Conservation (phyloP, 1,140 invertebrate species). For the Drosophila parvula region DNA sequence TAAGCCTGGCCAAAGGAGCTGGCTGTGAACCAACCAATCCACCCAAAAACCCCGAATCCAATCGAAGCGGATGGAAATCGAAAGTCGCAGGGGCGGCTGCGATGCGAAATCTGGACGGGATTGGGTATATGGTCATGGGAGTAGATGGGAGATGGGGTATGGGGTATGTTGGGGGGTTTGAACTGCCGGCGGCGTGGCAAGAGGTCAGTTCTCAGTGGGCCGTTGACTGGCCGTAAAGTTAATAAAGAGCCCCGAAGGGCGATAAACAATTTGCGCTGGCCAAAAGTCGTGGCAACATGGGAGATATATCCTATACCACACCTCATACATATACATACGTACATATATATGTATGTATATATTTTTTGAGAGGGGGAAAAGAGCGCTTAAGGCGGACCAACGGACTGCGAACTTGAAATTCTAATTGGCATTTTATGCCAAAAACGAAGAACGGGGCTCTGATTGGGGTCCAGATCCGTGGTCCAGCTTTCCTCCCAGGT, state of each 20-base stretch:
- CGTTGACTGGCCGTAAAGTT: constrained; percentile 68
- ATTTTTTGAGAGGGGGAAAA: background rate
- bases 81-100: constrained; percentile 50
- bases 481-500: constrained; percentile 10
- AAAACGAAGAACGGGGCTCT: constrained; percentile 26
- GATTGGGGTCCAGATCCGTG: constrained; percentile 9
- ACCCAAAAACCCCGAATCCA: constrained; percentile 28
- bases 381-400: constrained; percentile 50
- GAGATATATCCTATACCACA: constrained; percentile 8
- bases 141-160: no score
- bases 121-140: background rate
- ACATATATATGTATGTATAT: background rate
- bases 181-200: constrained; percentile 2
- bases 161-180: background rate
- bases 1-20: constrained; percentile 14
- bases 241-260: constrained; percentile 71
- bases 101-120: constrained; percentile 14
- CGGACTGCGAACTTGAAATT: constrained; percentile 78
- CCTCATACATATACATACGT: background rate
- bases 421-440: constrained; percentile 79
- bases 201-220: constrained; percentile 41
- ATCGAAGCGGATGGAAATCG: constrained; percentile 67
- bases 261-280: constrained; percentile 76
- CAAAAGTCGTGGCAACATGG: constrained; percentile 29
- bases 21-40: background rate